Evolutionary conservation across 2,888 invertebrate species (phyloP).

Genomic region (Pristionchus mayeri): DNA sequence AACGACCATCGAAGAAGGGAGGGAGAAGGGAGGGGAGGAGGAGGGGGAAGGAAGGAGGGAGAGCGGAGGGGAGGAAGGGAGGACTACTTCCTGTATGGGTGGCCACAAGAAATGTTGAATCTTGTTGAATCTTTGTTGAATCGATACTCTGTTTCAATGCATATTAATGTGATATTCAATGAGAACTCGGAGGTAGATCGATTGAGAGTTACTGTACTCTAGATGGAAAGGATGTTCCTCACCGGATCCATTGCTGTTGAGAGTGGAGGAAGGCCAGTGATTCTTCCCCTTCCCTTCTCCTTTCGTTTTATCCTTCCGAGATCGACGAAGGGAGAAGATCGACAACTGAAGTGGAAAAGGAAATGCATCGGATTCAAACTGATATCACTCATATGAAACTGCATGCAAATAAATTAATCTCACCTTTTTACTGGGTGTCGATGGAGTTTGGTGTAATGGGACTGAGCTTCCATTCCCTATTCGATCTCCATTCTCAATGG

Average conservation of each 20-base stretch:
- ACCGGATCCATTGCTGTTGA: background rate
- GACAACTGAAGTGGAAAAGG: no score
- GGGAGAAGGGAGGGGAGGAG: background rate
- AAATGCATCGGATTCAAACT: no score
- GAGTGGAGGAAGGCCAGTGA: slow-evolving; percentile 7
- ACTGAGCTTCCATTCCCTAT: background rate
- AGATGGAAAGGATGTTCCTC: no score
- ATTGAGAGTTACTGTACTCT: no score
- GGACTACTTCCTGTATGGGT: slow-evolving; percentile 2
- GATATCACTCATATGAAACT: background rate
- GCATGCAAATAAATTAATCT: background rate
- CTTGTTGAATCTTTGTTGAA: no score
- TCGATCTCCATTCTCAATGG: background rate
- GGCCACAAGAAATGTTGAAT: background rate
- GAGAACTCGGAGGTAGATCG: background rate
- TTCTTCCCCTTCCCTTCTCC: slow-evolving; percentile 43
- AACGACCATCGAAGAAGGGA: slow-evolving; percentile 16
- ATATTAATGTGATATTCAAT: background rate
- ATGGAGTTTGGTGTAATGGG: background rate
- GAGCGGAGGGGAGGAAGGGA: background rate
- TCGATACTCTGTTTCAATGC: background rate
- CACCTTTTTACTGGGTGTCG: slow-evolving; percentile 43
- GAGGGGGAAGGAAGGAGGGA: background rate
- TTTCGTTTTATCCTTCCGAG: slow-evolving; percentile 61
- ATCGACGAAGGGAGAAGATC: slow-evolving; percentile 61